Percentiles rank a stretch among this genome's conserved stretches.
Evolutionary conservation across 1,140 invertebrate species (phyloP).

Genomic region (Zaprionus ornatus): DNA sequence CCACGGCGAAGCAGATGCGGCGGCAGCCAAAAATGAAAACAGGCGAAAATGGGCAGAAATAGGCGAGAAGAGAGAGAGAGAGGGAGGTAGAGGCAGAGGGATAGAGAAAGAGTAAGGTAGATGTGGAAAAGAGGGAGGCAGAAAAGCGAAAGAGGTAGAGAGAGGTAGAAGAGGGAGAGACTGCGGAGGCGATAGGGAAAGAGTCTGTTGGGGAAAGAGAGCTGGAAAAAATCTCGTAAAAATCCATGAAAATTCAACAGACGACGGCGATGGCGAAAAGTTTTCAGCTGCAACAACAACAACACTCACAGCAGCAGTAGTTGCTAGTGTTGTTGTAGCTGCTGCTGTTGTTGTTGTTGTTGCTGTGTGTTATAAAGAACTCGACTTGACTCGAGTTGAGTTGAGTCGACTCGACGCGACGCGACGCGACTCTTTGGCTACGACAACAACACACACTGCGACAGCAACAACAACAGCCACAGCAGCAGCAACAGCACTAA

Average conservation of each 20-base stretch:
- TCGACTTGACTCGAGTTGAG: slow-evolving; percentile 29
- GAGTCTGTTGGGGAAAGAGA: background rate
- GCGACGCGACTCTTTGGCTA: slow-evolving; percentile 40
- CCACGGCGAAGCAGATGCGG: slow-evolving; percentile 41
- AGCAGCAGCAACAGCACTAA: background rate
- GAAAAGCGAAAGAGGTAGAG: background rate
- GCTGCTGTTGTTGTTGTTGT: slow-evolving; percentile 31
- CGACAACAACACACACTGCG: background rate
- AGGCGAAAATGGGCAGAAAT: slow-evolving; percentile 20
- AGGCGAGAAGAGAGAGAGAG: background rate
- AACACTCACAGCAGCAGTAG: background rate
- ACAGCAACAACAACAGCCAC: background rate
- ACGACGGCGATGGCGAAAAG: slow-evolving; percentile 59
- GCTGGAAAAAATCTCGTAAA: slow-evolving; percentile 65
- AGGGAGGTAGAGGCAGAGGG: background rate
- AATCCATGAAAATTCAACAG: slow-evolving; percentile 80
- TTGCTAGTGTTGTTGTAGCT: slow-evolving; percentile 14
- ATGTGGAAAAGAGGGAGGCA: slow-evolving; percentile 13
- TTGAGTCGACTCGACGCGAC: slow-evolving; percentile 1
- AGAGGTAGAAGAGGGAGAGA: background rate
- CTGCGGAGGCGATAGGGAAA: background rate
- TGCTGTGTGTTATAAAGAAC: slow-evolving; percentile 51
- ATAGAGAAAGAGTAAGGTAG: background rate
- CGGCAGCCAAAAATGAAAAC: slow-evolving; percentile 45
- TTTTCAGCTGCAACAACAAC: slow-evolving; percentile 27